Percentiles rank a stretch among this genome's conserved stretches.
Conservation (phyloP, 2,888 invertebrate species). For the Halocaridina rubra region DNA sequence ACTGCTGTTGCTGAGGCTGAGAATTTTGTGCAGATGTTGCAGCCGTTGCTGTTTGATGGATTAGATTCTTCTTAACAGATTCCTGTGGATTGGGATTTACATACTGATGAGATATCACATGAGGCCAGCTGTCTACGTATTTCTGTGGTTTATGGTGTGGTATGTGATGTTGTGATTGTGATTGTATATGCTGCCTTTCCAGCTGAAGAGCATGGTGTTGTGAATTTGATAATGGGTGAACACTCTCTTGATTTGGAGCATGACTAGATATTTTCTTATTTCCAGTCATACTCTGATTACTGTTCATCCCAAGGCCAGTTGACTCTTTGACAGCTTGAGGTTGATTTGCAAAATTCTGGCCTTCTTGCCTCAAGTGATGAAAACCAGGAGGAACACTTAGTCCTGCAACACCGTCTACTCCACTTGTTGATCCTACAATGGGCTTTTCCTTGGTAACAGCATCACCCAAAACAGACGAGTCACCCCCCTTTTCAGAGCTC, state of each 20-base stretch:
- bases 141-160: no score
- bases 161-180: constrained; percentile 5
- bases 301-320: no score
- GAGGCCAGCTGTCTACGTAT: constrained; percentile 26
- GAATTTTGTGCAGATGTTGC: constrained; percentile 10
- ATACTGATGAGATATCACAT: constrained; percentile 20
- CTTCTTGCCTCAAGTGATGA: constrained; percentile 13
- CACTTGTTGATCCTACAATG: neutral
- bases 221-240: neutral
- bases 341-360: neutral
- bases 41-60: neutral
- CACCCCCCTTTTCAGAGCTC: neutral
- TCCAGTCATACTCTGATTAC: neutral
- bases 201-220: neutral
- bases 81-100: constrained; percentile 17
- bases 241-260: neutral
- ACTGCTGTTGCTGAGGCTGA: constrained; percentile 42
- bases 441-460: neutral
- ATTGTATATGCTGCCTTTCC: neutral
- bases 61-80: constrained; percentile 6
- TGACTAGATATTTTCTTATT: neutral
- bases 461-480: neutral
- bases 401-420: neutral
- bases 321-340: neutral
- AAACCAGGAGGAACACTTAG: constrained; percentile 36